Conservation (phyloP, 2,888 invertebrate species). For the Sepioteuthis lessoniana region DNA sequence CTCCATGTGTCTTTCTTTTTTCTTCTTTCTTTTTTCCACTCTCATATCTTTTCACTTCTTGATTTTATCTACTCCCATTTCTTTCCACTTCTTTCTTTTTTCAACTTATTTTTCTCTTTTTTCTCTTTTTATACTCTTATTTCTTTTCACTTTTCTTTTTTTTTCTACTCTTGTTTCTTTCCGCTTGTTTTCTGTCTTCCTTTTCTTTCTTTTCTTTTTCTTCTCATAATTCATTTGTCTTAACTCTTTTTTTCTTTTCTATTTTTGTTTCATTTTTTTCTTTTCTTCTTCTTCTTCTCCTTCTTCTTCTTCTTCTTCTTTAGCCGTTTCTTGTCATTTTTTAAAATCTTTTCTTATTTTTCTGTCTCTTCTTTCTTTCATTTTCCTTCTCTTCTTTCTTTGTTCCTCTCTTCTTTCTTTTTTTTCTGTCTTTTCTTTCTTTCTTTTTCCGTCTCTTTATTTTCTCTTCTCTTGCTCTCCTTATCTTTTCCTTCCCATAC, state of each 20-base stretch:
- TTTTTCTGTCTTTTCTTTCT: too few relatives aligned
- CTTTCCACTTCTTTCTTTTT: not conserved
- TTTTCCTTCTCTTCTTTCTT: not conserved
- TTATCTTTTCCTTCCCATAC: not conserved
- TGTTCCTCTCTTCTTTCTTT: not conserved
- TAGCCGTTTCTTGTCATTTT: not conserved
- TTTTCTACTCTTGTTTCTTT: not conserved
- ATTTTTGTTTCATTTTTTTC: not conserved
- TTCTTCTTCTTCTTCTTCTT: not conserved
- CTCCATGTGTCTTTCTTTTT: too few relatives aligned
- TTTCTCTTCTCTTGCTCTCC: not conserved
- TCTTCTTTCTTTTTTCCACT: too few relatives aligned
- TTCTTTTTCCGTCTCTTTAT: not conserved
- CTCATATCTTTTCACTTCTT: not conserved
- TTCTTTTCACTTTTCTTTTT: too few relatives aligned
- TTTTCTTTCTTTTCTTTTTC: not conserved
- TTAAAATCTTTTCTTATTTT: too few relatives aligned
- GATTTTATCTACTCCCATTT: too few relatives aligned
- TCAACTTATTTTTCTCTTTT: too few relatives aligned
- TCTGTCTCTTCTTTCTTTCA: not conserved
- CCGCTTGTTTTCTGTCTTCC: not conserved
- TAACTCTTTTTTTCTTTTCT: not conserved
- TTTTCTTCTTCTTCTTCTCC: not conserved
- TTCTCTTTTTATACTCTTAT: too few relatives aligned
- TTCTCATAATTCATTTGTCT: not conserved